Evolutionary conservation across 2,888 invertebrate genomes (phyloP).

Genomic region (Orthosia incerta): DNA sequence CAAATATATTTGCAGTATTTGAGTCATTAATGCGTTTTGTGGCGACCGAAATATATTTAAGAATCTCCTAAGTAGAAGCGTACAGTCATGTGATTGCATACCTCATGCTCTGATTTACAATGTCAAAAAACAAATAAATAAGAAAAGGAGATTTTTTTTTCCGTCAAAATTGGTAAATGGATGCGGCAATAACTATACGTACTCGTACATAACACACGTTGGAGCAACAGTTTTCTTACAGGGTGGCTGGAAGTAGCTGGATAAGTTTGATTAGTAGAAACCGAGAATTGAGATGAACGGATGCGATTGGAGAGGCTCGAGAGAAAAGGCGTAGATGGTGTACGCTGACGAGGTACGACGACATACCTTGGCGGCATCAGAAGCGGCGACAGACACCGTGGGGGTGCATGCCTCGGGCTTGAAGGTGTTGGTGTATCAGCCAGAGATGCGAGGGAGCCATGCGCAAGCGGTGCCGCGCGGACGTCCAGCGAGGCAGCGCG

Average conservation of each 20-base stretch:
- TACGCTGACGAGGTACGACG: no score
- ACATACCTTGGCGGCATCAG: conserved; percentile 93
- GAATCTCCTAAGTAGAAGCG: background rate
- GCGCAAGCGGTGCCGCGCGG: conserved; percentile 93
- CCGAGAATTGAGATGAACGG: background rate
- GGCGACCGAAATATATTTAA: background rate
- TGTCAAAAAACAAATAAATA: no score
- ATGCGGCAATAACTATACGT: no score
- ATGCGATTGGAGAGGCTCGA: background rate
- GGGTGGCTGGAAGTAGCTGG: background rate
- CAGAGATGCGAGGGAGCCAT: conserved; percentile 93
- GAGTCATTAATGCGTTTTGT: background rate
- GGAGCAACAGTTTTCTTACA: no score
- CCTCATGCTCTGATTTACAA: no score
- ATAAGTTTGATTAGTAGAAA: background rate
- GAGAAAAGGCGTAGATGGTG: no score
- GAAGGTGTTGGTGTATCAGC: conserved; percentile 88
- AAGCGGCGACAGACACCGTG: conserved; percentile 94
- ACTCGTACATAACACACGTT: no score
- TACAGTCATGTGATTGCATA: background rate
- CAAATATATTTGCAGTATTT: background rate
- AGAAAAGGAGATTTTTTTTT: no score
- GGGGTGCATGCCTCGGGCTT: conserved; percentile 86
- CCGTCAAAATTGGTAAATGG: no score
- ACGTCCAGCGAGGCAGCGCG: conserved; percentile 95